phyloP scores from a whole-genome alignment of 1,140 invertebrate species.

The Parasteatoda tepidariorum region DNA sequence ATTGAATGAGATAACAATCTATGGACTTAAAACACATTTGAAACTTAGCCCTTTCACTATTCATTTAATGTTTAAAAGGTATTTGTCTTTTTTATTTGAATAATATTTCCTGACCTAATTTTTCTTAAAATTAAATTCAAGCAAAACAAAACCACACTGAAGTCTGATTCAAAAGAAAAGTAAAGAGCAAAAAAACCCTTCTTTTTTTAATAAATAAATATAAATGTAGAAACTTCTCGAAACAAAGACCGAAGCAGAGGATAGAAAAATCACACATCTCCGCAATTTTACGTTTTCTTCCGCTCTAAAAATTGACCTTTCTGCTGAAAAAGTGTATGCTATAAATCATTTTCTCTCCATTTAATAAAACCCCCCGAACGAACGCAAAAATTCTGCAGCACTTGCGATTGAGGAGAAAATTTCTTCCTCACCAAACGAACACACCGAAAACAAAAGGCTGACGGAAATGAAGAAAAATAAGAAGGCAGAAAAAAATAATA shows the following conservation, averaged over 20 bases:
- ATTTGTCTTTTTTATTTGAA: no score
- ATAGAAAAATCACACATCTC: neutral
- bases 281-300: neutral
- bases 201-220: no score
- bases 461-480: neutral
- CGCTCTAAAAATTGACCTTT: conserved; percentile 50
- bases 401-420: neutral
- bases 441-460: neutral
- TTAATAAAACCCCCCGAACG: conserved; percentile 46
- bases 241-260: neutral
- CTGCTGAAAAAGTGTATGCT: neutral
- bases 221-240: no score
- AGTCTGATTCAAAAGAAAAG: no score
- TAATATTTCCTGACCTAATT: no score
- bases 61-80: no score
- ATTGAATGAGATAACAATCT: no score
- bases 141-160: no score
- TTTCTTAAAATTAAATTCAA: no score
- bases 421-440: neutral
- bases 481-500: neutral
- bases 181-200: no score
- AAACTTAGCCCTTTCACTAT: no score
- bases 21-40: no score
- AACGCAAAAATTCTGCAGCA: conserved; percentile 5
- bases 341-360: conserved; percentile 57